Percentiles rank a stretch among this genome's conserved stretches.
Evolutionary conservation across 2,888 invertebrate genomes (phyloP).

Genomic region (Drosophila siamana): DNA sequence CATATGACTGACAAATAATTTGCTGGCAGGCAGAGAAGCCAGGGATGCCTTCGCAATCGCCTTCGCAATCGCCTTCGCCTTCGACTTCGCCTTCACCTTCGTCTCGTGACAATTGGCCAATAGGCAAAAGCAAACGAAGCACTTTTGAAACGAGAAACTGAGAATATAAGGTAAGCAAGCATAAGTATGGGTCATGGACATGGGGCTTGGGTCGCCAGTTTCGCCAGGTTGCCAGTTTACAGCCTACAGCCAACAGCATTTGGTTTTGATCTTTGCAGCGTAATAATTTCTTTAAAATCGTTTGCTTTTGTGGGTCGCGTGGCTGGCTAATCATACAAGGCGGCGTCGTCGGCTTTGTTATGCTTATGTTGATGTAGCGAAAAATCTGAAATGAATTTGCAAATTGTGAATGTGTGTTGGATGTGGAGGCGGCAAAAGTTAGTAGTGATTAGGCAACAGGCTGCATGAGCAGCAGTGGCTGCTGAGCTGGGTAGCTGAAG

Average conservation of each 20-base stretch:
- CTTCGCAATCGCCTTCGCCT: no score
- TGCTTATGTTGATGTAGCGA: neutral
- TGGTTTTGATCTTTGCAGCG: slow-evolving; percentile 66
- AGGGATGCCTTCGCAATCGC: neutral
- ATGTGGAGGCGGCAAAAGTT: slow-evolving; percentile 11
- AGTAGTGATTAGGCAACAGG: slow-evolving; percentile 58
- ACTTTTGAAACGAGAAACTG: neutral
- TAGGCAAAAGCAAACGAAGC: slow-evolving; percentile 1
- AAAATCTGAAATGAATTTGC: slow-evolving; percentile 21
- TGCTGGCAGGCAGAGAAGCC: neutral
- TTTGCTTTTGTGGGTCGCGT: slow-evolving; percentile 8
- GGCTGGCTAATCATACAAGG: slow-evolving; percentile 38
- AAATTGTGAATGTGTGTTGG: no score
- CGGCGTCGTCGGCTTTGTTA: neutral
- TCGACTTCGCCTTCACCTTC: no score
- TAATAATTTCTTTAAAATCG: slow-evolving; percentile 48
- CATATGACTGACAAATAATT: slow-evolving; percentile 21
- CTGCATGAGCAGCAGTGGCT: slow-evolving; percentile 7
- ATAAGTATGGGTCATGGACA: slow-evolving; percentile 33
- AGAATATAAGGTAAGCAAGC: slow-evolving; percentile 32
- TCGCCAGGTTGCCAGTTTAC: slow-evolving; percentile 1
- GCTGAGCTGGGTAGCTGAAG: neutral
- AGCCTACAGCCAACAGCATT: slow-evolving; percentile 23
- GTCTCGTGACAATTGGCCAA: slow-evolving; percentile 16
- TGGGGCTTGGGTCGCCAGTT: neutral